A percentile compares a stretch with the other conserved stretches of the same genome.
Evolutionary conservation across 2,113 vertebrate genomes (phyloP).

Genomic region (Cavia aperea): DNA sequence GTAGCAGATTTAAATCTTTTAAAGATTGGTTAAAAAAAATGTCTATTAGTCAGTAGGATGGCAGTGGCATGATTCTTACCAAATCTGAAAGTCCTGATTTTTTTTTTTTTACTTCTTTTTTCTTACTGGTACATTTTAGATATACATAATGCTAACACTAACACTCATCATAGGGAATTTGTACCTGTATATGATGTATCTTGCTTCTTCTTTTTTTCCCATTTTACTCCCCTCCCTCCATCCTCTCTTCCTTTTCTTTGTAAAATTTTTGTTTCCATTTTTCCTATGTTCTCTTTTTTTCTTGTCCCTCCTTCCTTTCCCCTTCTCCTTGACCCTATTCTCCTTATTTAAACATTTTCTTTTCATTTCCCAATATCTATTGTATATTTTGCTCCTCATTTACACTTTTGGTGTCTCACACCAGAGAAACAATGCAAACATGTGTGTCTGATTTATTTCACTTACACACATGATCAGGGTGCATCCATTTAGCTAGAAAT

Average conservation of each 20-base stretch:
- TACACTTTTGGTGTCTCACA: neutral
- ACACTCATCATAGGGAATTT: neutral
- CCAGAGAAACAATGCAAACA: neutral
- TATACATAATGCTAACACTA: neutral
- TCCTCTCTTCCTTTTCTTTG: neutral
- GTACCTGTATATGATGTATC: neutral
- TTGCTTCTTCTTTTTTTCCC: neutral
- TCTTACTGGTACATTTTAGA: neutral
- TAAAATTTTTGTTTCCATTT: neutral
- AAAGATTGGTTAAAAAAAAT: slow-evolving; percentile 15
- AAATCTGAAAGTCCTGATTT: slow-evolving; percentile 4
- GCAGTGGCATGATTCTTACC: slow-evolving; percentile 17
- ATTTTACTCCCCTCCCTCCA: neutral
- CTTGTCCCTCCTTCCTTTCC: neutral
- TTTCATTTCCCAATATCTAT: neutral
- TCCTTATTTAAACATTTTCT: neutral
- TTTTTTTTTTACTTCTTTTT: neutral
- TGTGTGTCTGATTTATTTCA: neutral
- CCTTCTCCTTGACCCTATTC: neutral
- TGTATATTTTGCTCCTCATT: neutral
- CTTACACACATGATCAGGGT: neutral
- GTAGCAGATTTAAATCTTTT: neutral
- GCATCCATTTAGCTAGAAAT: neutral
- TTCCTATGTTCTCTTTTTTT: neutral
- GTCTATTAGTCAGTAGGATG: neutral